Percentiles rank a stretch among this genome's conserved stretches.
Evolutionary conservation across 2,113 vertebrate species (phyloP).

Genomic region (Daboia siamensis): DNA sequence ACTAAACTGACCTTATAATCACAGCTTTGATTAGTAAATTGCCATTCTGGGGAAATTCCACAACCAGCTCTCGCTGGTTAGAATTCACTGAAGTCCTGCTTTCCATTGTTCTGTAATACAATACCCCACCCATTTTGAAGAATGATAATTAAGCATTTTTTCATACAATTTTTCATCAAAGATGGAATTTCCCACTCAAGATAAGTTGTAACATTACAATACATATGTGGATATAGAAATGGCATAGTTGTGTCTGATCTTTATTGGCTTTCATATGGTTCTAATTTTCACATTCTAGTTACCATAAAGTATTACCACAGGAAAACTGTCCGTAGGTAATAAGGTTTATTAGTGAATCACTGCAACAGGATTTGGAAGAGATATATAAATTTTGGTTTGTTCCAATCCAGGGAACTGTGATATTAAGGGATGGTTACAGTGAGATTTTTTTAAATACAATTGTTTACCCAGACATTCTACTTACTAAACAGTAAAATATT

Average conservation of each 20-base stretch:
- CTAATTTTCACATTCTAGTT: neutral
- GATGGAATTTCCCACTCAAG: neutral
- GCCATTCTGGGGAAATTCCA: neutral
- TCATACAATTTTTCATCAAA: neutral
- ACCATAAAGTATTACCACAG: neutral
- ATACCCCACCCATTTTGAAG: neutral
- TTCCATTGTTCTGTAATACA: neutral
- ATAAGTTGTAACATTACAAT: neutral
- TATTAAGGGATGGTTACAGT: neutral
- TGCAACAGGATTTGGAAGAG: neutral
- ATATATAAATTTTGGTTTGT: neutral
- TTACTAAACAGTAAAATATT: neutral
- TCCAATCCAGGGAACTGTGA: neutral
- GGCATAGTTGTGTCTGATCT: too few relatives aligned
- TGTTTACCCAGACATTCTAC: neutral
- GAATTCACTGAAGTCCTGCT: neutral
- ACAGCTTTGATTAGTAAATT: neutral
- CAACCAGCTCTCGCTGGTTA: neutral
- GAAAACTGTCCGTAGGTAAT: neutral
- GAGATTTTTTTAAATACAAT: neutral
- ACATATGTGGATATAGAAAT: neutral
- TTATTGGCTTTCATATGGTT: neutral
- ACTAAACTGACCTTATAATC: neutral
- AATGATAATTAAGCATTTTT: neutral
- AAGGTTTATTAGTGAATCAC: neutral